Evolutionary conservation across 1,140 invertebrate genomes (phyloP), one percentile per base, ranked within the genome.

Genomic region (Bilobella aurantiaca): DNA sequence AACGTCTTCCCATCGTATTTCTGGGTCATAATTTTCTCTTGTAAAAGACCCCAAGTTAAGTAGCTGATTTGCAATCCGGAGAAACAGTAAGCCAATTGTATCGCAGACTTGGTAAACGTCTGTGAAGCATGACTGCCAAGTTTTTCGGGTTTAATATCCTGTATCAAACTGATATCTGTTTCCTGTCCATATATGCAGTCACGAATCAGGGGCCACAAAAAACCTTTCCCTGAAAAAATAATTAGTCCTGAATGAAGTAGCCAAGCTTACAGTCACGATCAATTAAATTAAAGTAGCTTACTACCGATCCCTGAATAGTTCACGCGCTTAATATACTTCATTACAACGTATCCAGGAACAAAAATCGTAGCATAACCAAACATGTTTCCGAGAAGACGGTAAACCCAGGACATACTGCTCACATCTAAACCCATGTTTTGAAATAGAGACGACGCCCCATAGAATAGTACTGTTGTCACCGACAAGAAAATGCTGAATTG

Each of bases 21-120:
- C 77, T 88, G 86, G 0, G 89, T 91, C 88, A 92, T 92, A 66
- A 93, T 87, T 81, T 92, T 92, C 78, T 95, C 90, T 78, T 97
- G 95, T 57, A 97, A 78, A 49, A 96, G 81, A 1, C 94, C 95
- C 94, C 95, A 98, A 31, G 89, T 88, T 23, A 98, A 80, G 76
- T 95, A 97, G 56, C 90, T 90, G 1, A 84, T 80, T 83, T 96
- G 93, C 1, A 98, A 81, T 1, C 93, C 93, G 42, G 84, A 75
- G 75, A 96, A 91, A 78, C 93, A 96, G 76, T 91, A 86, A 1
- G 83, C 23, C 1, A 93, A 76, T 30, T 85, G 76, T 46, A 85
- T 68, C 3, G 80, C 77, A 73, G 85, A 82, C 75, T 84, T 72
- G 12, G 64, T 42, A 66, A 71, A 68, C 1, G 66, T 59, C 8